Evolutionary conservation across 1,140 invertebrate genomes (phyloP).

Genomic region (Euura lappo): DNA sequence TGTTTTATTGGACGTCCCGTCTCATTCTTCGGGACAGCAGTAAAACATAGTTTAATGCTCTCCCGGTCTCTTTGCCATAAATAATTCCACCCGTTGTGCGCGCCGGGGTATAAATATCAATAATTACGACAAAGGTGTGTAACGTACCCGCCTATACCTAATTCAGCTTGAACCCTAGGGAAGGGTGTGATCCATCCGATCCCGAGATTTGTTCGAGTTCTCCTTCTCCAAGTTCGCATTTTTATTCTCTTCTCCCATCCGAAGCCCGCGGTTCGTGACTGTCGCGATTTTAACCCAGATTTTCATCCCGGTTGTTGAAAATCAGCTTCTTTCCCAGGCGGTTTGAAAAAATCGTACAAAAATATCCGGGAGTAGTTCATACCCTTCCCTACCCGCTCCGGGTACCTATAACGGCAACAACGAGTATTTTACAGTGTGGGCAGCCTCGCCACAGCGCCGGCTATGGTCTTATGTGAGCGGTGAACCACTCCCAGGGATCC

Average conservation of each 20-base stretch:
- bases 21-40: constrained; percentile 23
- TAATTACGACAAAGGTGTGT: constrained; percentile 32
- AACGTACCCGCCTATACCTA: not conserved
- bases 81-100: constrained; percentile 29
- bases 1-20: not conserved
- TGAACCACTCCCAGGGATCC: constrained; percentile 4
- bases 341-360: no score
- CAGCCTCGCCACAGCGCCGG: not conserved
- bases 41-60: constrained; percentile 34
- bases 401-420: not conserved
- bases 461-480: not conserved
- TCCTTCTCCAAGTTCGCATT: not conserved
- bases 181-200: not conserved
- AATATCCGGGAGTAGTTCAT: not conserved
- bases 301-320: no score
- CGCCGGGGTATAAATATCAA: constrained; percentile 33
- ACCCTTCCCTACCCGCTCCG: not conserved
- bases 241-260: not conserved
- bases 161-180: not conserved
- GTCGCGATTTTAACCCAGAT: no score
- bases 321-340: no score
- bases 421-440: not conserved
- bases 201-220: not conserved
- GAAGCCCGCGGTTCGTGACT: no score
- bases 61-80: constrained; percentile 29